Percentiles rank a stretch among this genome's conserved stretches.
These are phyloP conservation scores for Acanthoscelides obtectus DNA, from an alignment of 2,888 invertebrate species.

Conservation along the genomic window DNA sequence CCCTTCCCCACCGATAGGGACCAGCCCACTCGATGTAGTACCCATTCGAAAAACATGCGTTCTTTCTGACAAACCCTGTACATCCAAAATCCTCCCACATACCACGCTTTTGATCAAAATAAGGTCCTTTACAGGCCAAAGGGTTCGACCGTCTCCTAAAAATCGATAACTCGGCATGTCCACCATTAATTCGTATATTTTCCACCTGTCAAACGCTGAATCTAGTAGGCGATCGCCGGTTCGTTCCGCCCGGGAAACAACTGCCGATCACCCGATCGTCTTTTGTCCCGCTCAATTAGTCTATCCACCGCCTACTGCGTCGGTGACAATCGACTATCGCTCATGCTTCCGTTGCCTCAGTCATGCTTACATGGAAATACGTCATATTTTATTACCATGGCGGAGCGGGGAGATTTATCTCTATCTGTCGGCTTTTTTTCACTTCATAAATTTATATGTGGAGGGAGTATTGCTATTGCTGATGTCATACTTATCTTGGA, in stretches of 20 bases:
- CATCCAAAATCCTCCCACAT: too few species aligned
- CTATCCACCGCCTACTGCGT: conserved; percentile 36
- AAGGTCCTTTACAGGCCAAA: too few species aligned
- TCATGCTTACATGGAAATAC: background rate
- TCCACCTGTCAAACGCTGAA: conserved; percentile 17
- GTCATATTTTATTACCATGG: background rate
- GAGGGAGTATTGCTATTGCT: background rate
- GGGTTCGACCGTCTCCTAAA: background rate
- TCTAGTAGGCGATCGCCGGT: conserved; percentile 1
- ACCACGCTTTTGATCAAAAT: too few species aligned
- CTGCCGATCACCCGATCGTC: conserved; percentile 6
- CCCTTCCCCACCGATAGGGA: too few species aligned
- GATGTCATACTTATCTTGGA: background rate
- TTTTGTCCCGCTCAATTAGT: conserved; percentile 40
- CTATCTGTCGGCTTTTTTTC: background rate
- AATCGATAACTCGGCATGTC: background rate
- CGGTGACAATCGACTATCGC: conserved; percentile 41
- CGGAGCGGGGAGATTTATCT: background rate
- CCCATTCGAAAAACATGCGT: too few species aligned
- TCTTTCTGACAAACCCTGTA: too few species aligned
- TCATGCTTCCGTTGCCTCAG: conserved; percentile 38
- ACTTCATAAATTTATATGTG: background rate
- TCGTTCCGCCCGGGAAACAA: conserved; percentile 4
- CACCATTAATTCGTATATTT: conserved; percentile 15
- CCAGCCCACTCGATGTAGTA: too few species aligned